Evolutionary conservation across 1,140 invertebrate genomes (phyloP).

Genomic region (Achroia grisella): DNA sequence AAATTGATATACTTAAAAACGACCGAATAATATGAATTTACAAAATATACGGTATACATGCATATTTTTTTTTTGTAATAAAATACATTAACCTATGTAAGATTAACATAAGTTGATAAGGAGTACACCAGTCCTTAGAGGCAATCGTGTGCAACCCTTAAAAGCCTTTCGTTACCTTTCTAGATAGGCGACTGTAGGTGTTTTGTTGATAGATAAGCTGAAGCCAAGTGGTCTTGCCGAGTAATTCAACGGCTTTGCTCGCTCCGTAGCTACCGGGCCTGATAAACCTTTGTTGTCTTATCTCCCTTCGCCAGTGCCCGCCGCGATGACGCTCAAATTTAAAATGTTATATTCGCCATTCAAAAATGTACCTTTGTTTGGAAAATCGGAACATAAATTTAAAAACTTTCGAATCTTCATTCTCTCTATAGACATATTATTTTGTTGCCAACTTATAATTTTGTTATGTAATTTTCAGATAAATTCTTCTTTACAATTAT

Average conservation of each 20-base stretch:
- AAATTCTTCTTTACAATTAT: too few species aligned
- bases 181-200: conserved; percentile 32
- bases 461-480: too few species aligned
- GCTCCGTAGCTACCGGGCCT: conserved; percentile 33
- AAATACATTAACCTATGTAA: too few species aligned
- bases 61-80: too few species aligned
- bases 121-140: too few species aligned
- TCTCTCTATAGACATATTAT: neutral
- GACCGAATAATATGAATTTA: too few species aligned
- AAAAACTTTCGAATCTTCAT: neutral
- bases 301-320: conserved; percentile 29
- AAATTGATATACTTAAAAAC: too few species aligned
- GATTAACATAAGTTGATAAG: too few species aligned
- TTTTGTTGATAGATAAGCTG: conserved; percentile 60
- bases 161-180: conserved; percentile 20
- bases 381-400: neutral
- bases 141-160: neutral
- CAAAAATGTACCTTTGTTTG: conserved; percentile 12
- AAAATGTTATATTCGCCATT: conserved; percentile 33
- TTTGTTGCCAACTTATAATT: too few species aligned
- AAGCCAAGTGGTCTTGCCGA: conserved; percentile 28
- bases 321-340: conserved; percentile 27
- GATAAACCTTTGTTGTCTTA: conserved; percentile 59
- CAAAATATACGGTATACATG: too few species aligned
- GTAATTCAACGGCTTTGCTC: conserved; percentile 44